Percentiles rank a stretch among this genome's conserved stretches.
phyloP scores from a whole-genome alignment of 2,113 vertebrate species.

The Nasalis larvatus region DNA sequence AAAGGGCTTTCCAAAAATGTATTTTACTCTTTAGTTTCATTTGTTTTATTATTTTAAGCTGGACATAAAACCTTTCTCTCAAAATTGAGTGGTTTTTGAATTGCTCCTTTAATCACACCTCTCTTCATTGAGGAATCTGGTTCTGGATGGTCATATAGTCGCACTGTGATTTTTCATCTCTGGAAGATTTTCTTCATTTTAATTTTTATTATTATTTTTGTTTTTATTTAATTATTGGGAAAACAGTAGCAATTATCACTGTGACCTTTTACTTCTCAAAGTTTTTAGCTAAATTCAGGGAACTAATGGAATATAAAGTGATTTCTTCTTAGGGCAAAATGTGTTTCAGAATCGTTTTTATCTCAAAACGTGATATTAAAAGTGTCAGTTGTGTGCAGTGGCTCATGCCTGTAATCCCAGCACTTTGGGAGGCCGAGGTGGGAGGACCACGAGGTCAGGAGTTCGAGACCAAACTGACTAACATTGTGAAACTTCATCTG shows the following conservation, averaged over 20 bases:
- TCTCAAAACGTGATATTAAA: background rate
- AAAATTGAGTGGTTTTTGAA: background rate
- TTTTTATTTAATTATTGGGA: slow-evolving; percentile 2
- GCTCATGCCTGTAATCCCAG: too few relatives aligned
- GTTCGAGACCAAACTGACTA: too few relatives aligned
- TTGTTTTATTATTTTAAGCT: slow-evolving; percentile 15
- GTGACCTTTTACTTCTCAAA: background rate
- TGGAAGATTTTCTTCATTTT: background rate
- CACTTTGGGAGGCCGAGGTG: too few relatives aligned
- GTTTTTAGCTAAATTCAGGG: background rate
- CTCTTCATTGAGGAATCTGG: background rate
- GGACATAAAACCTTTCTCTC: background rate
- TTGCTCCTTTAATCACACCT: background rate
- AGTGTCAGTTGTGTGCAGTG: background rate
- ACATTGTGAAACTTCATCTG: too few relatives aligned
- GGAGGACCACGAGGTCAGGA: too few relatives aligned
- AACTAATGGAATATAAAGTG: background rate
- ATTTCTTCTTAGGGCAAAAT: slow-evolving; percentile 35
- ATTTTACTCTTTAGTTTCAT: background rate
- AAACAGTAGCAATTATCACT: background rate
- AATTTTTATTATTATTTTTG: background rate
- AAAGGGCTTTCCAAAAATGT: background rate
- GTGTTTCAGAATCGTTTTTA: background rate
- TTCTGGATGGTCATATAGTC: background rate
- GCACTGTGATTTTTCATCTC: background rate